phyloP scores from a whole-genome alignment of 2,113 vertebrate species.

The Halcyon senegalensis region DNA sequence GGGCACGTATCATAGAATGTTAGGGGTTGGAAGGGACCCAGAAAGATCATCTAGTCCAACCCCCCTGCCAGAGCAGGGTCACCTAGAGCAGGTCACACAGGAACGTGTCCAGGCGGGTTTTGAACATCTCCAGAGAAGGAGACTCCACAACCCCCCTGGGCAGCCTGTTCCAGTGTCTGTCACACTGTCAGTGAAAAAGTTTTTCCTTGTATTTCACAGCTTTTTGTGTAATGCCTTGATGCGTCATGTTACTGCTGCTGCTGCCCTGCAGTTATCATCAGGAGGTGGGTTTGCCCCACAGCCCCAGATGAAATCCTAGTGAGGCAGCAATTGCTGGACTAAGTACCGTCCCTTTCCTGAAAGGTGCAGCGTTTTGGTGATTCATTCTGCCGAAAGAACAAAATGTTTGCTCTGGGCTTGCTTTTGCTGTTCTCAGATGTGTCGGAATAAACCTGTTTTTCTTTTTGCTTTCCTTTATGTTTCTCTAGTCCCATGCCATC shows the following conservation, averaged over 20 bases:
- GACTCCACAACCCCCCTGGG: too few species aligned
- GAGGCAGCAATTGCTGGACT: not conserved
- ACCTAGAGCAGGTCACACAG: too few species aligned
- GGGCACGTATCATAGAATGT: not conserved
- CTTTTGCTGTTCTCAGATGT: not conserved
- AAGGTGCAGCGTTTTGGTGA: not conserved
- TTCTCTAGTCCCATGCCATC: not conserved
- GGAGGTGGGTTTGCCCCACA: not conserved
- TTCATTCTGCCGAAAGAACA: not conserved
- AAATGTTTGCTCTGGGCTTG: not conserved
- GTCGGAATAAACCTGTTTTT: not conserved
- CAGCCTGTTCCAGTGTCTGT: too few species aligned
- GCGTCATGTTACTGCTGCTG: not conserved
- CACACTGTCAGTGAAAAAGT: too few species aligned
- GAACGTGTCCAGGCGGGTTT: too few species aligned
- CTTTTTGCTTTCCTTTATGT: not conserved
- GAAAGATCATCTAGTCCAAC: too few species aligned
- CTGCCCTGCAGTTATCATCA: constrained; percentile 3
- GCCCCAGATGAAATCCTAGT: not conserved
- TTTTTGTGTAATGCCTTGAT: not conserved
- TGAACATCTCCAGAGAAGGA: too few species aligned
- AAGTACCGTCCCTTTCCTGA: not conserved
- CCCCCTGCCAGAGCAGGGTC: too few species aligned
- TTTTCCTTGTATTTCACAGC: not conserved
- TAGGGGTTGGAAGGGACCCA: too few species aligned